These are phyloP conservation scores for Cnemophilus loriae DNA, from an alignment of 2,113 vertebrate species.

Conservation along the genomic window DNA sequence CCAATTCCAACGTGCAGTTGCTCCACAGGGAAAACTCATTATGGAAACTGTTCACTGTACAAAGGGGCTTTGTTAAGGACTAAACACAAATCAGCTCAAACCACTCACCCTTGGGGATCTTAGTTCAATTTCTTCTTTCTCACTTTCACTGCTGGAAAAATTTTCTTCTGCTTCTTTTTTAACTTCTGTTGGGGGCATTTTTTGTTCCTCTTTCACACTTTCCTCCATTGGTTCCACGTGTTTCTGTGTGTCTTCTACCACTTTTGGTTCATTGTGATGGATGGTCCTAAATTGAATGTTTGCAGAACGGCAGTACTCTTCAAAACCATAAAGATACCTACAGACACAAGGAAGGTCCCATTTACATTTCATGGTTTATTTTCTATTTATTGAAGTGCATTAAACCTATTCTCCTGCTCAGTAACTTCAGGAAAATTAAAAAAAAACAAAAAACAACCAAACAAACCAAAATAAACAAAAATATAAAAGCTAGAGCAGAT, in stretches of 20 bases:
- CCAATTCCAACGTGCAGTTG: neutral
- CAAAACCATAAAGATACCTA: conserved; percentile 97
- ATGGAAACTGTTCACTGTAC: neutral
- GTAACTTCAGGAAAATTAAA: neutral
- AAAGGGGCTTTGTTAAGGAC: neutral
- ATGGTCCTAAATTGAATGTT: conserved; percentile 94
- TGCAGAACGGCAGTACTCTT: conserved; percentile 95
- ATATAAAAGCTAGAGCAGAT: neutral
- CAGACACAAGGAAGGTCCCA: neutral
- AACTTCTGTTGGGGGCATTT: conserved; percentile 67
- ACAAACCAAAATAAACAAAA: neutral
- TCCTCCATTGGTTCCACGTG: conserved; percentile 73
- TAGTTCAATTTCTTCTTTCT: conserved; percentile 78
- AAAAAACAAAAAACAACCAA: no score
- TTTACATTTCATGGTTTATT: neutral
- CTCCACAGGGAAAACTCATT: neutral
- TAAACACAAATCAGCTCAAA: neutral
- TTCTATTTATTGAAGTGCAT: neutral
- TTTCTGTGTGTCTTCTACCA: conserved; percentile 65
- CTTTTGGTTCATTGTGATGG: conserved; percentile 88
- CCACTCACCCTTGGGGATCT: conserved; percentile 85
- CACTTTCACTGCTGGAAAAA: conserved; percentile 80
- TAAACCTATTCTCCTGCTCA: neutral
- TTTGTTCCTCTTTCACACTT: conserved; percentile 64
- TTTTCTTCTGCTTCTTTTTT: conserved; percentile 75